Base-by-base conservation (phyloP, 37 sponge, comb jelly and placozoan genomes). In the Eunapius fragilis region DNA sequence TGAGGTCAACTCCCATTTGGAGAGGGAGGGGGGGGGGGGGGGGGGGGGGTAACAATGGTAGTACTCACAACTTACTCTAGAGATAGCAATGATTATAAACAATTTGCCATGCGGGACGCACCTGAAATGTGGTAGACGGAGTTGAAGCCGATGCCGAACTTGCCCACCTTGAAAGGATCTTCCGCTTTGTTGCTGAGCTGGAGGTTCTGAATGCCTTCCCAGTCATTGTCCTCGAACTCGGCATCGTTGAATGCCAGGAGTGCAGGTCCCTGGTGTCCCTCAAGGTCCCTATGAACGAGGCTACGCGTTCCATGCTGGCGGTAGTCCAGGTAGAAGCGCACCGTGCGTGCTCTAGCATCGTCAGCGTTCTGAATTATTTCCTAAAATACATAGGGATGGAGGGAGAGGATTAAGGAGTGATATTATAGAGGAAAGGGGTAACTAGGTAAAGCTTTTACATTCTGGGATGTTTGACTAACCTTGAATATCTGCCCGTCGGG, bases 341-440 rank as follows among this genome's bases (percentile, higher is more conserved):
- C 73, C 35, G 85, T 85, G 30, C 81, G 81, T 13, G 93, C 93
- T 28, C 85, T 71, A 35, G 93, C 88, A 84, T 92, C 92, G 25
- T 92, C 92, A 33, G 92, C 92, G 84, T 92, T 88, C 78, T 92
- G 92, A 69, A 92, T 84, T 45, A 92, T 71, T 68, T 92, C 92
- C 69, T 83, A 69, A 11, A 80, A 67, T 45, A 9, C 47, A 9
- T 11, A 45, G 47, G 47, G 9, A 45, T 9, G 47, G 47, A 9
- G 47, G 47, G 47, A 45, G 47, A 9, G 47, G 47, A 45, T 45
- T 45, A n/a, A n/a, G 47, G 47, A 9, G 47, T 45, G 9, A 9
- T 4, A 11, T 4, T 45, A 45, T 45, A 9, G 47, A 45, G 47
- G 9, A 4, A 45, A 11, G 47, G 4, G 47, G n/a, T n/a, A n/a